Evolutionary conservation across 2,113 vertebrate genomes (phyloP), one percentile per base, ranked within the genome.

Genomic region (Phyllopteryx taeniolatus): DNA sequence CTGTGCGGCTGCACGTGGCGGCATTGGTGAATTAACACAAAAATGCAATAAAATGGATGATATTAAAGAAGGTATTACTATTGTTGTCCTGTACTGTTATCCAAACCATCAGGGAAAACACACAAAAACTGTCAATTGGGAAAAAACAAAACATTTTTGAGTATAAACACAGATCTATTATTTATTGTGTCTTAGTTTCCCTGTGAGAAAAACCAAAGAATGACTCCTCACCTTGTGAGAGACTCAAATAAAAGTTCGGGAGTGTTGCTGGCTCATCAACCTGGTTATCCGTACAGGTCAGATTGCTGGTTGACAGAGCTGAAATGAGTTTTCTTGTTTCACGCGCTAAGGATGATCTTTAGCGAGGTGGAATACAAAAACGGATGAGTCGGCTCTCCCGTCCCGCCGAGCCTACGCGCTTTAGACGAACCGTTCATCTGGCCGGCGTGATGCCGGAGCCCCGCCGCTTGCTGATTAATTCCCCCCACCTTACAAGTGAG

Each of bases 351-450:
- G 46, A 83, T 19, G 20, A 67, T 75, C 68, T 78, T 75, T 69
- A 68, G 20, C 67, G 57, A 70, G 51, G 64, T 22, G 61, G 73
- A 74, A 53, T 68, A 65, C 57, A 71, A 77, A 83, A 87, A 80
- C 77, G 82, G 83, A 84, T 76, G 74, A 88, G 75, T 71, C 67
- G 68, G 67, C 67, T 54, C 76, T 80, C 75, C 72, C 79, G 79
- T 80, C 79, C 68, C 65, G 13, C 83, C 69, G 56, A 75, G 83
- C 81, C 78, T 75, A 84, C 79, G 77, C 44, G 77, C 75, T 86
- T 83, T 74, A 78, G 86, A 89, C 87, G 83, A 88, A 74, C 75
- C 78, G 91, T 91, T 89, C 88, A 87, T 91, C 90, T 87, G 70
- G 64, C 88, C 82, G 53, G 15, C 7, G 17, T 6, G 17, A 51